Base-by-base conservation (phyloP, 2,888 invertebrate genomes). In the Archips xylosteana region DNA sequence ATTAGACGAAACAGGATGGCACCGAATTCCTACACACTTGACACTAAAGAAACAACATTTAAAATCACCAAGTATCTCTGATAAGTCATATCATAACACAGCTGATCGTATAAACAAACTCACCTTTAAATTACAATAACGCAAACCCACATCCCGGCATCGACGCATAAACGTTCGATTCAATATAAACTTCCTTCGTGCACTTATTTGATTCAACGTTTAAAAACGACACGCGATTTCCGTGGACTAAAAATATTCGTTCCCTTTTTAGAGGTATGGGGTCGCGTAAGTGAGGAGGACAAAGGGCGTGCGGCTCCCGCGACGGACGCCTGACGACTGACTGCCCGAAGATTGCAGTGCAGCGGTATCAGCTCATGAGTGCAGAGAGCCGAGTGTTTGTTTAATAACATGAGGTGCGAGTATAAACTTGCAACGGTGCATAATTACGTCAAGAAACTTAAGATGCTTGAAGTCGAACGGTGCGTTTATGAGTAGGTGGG, bases 71-170 rank as follows among this genome's bases (percentile, higher is more conserved):
- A 49, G 32, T 36, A 67, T 76, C 75, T 59, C 76, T 76, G 23
- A 23, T 23, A 23, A 23, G 23, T 23, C 23, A 23, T 23, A 23
- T 23, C 75, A 71, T 76, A 78, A 78, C 82, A 87, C 90, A 90
- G 92, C 90, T 91, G 90, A 92, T 89, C 85, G 78, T 79, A 87
- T 87, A 87, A 89, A 89, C 88, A 89, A 87, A 88, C 91, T 89
- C 78, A 91, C 89, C 92, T 86, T 84, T 70, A 60, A 60, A 68
- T 49, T 45, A 79, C 75, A 87, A 79, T 79, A 85, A 80, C 82
- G 80, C 85, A 88, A 87, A 87, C 88, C 90, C 83, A 84, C 79
- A 85, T 86, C 82, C 83, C 81, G 74, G 74, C 74, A 85, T 85
- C 82, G 85, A 84, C 83, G 83, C 79, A 80, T 75, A 80, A 85